phyloP scores from a whole-genome alignment of 1,140 invertebrate species.

The Lineus longissimus region DNA sequence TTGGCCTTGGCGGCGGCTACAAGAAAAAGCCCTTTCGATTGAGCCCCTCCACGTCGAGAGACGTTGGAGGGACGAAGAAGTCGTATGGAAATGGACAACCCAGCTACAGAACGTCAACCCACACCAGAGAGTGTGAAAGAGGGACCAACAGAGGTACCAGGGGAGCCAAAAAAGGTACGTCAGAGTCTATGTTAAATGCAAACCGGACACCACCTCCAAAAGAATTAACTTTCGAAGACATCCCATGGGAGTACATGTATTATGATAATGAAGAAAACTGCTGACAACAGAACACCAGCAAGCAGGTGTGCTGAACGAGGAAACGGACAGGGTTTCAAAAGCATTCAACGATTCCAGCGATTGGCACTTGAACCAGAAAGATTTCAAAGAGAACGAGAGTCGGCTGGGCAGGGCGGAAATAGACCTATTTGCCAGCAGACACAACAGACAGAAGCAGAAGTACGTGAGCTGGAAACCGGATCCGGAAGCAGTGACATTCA shows the following conservation, averaged over 20 bases:
- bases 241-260: no score
- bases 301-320: constrained; percentile 18
- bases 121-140: background rate
- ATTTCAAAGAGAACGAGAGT: constrained; percentile 12
- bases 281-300: constrained; percentile 16
- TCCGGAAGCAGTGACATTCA: constrained; percentile 16
- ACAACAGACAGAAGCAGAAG: constrained; percentile 17
- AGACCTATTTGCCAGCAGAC: constrained; percentile 26
- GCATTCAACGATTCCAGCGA: constrained; percentile 13
- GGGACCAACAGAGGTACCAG: background rate
- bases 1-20: background rate
- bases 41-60: background rate
- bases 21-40: background rate
- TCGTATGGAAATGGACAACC: background rate
- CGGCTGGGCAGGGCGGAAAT: constrained; percentile 13
- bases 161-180: constrained; percentile 20
- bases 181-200: no score
- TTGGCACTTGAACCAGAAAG: constrained; percentile 17
- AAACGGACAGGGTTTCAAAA: constrained; percentile 18
- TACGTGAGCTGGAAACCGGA: constrained; percentile 26
- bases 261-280: no score
- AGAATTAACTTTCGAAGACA: no score
- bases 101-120: background rate
- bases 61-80: background rate
- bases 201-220: no score